Conservation (phyloP, 2,113 vertebrate genomes). For the Calyptommatus sinebrachiatus region DNA sequence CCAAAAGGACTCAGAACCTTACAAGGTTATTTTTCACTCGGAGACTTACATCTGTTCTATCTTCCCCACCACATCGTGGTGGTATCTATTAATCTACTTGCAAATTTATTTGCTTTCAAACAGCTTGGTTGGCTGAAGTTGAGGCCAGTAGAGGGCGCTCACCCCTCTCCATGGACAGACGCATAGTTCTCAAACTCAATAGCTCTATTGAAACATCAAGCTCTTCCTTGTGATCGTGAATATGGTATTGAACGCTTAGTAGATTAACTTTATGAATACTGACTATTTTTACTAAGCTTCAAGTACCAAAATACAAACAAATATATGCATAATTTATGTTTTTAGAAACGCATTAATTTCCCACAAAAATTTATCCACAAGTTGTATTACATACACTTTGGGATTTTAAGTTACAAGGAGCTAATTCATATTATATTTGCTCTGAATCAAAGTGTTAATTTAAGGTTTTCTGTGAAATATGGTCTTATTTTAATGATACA, state of each 20-base stretch:
- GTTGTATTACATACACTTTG: background rate
- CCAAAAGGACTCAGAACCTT: too few species aligned
- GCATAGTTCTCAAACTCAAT: too few species aligned
- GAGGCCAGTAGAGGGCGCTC: too few species aligned
- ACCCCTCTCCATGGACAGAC: too few species aligned
- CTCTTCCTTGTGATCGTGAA: background rate
- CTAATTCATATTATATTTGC: background rate
- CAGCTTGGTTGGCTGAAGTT: too few species aligned
- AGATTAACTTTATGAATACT: background rate
- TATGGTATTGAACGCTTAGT: background rate
- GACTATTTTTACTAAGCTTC: background rate
- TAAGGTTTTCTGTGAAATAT: conserved; percentile 25
- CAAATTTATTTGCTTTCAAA: too few species aligned
- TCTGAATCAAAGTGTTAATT: background rate
- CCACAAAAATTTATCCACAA: background rate
- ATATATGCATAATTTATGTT: background rate
- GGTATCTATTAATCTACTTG: too few species aligned
- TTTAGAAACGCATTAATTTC: conserved; percentile 6
- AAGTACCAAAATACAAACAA: background rate
- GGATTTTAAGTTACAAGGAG: background rate
- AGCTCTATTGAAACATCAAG: background rate
- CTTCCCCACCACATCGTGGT: too few species aligned
- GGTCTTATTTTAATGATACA: conserved; percentile 9
- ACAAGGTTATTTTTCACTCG: too few species aligned
- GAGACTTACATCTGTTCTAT: too few species aligned